Conservation (phyloP, 2,797 vertebrate genomes). For the Otolemur crassicaudatus region DNA sequence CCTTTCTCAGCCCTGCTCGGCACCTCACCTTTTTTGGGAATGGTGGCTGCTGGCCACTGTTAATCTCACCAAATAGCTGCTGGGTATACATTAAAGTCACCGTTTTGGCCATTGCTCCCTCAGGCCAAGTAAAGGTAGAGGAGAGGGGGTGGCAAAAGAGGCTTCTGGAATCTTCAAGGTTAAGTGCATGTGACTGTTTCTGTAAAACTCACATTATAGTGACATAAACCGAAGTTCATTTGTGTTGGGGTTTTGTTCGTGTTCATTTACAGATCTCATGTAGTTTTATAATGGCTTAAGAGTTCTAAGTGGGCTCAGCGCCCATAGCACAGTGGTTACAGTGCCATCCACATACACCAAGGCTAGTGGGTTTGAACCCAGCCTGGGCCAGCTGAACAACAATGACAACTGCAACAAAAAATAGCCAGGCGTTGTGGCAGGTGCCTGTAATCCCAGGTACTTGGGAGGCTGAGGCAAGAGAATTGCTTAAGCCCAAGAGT, state of each 20-base stretch:
- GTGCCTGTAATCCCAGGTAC: too few relatives aligned
- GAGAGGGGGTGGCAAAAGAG: neutral
- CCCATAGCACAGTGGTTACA: too few relatives aligned
- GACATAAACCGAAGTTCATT: neutral
- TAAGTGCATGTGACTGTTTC: neutral
- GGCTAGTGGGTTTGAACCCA: too few relatives aligned
- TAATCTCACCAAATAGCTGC: neutral
- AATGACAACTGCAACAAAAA: too few relatives aligned
- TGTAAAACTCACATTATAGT: neutral
- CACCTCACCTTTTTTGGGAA: neutral
- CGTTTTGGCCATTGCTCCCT: neutral
- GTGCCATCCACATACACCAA: too few relatives aligned
- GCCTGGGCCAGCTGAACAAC: too few relatives aligned
- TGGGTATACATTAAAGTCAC: neutral
- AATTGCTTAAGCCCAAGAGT: too few relatives aligned
- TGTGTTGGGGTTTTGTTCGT: neutral
- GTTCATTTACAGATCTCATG: neutral
- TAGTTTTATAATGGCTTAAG: slow-evolving; percentile 6
- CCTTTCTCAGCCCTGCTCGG: neutral
- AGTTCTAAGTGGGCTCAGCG: neutral
- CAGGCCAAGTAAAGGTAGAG: neutral
- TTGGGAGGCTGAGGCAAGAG: too few relatives aligned
- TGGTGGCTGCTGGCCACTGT: neutral
- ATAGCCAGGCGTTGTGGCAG: too few relatives aligned
- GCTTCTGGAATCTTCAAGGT: neutral